Base-by-base conservation (phyloP, 2,888 invertebrate genomes). In the Ennomos quercinarius region DNA sequence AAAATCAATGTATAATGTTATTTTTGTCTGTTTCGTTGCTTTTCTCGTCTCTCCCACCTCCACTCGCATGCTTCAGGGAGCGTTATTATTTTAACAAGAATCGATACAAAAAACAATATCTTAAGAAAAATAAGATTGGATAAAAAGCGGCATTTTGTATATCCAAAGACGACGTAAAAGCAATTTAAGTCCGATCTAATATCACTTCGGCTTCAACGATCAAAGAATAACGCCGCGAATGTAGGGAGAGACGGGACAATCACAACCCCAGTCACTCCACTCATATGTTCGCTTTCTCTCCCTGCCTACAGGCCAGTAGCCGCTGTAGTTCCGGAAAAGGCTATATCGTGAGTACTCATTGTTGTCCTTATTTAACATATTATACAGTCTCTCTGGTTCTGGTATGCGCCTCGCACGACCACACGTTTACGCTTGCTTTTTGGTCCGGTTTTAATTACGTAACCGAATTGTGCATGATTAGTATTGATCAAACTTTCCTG, bases 261-360 rank as follows among this genome's bases (percentile, higher is more conserved):
- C 82, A 83, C 83, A 80, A 81, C 85, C 87, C 81, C 74, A 85
- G 78, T 85, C 85, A 85, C 83, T 85, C 90, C 90, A 91, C 89
- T 91, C 88, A 92, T 87, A 87, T 87, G 90, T 93, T 89, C 91
- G 91, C 93, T 91, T 91, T 93, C 88, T 90, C 84, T 93, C 88
- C 89, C 86, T 94, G 94, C 89, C 87, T 87, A 87, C 94, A 97
- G 97, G 96, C 96, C 93, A 96, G 96, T 95, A 97, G 96, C 95
- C 96, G 96, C 94, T 96, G 97, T 95, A 97, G 96, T 95, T 97
- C 96, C 94, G 97, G 96, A 94, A 97, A 96, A 95, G 97, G 97
- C 95, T 97, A 97, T 96, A 97, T 97, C 97, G 97, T 97, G 95
- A 96, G 97, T 97, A 95, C 76, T 79, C 84, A 86, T 83, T 87